Base-by-base conservation (phyloP, 2,888 invertebrate species). In the Marronus borbonicus region DNA sequence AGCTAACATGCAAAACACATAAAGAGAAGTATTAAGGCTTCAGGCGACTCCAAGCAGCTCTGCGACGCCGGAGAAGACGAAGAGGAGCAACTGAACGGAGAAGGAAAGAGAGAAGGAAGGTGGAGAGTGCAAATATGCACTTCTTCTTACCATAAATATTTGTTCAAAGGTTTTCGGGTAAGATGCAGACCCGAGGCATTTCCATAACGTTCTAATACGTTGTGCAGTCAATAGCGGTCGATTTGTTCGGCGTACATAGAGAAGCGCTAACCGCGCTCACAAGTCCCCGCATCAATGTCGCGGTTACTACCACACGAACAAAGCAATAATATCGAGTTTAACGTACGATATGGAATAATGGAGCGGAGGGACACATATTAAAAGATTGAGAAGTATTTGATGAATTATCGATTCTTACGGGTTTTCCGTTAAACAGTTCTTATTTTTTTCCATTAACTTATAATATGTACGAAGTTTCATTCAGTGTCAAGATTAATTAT, bases 121-220 rank as follows among this genome's bases (percentile, higher is more conserved):
- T 28, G 55, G 31, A 79, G 39, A 64, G 78, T 69, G 77, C 80
- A 81, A 81, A 81, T 81, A 81, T 82, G 82, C 82, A 81, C 78
- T 81, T 79, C 81, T 80, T 77, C 78, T 76, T 78, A 76, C 70
- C 69, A 78, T 81, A 83, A 83, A 83, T 82, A 83, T 83, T 83
- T 82, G 82, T 78, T 70, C 78, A 79, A 80, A 79, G 81, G 81
- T 81, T 82, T 81, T 82, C 80, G 82, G 83, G 78, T 60, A 74
- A 74, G 60, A 74, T 60, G 72, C 72, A 60, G 28, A 74, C 72
- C 72, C 60, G 58, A 60, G 72, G 72, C 72, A 74, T 74, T 74
- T 60, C 60, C 72, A 72, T 72, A 74, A 60, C 72, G 44, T 74
- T 44, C 60, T 74, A 74, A 58, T 74, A 74, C 49, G 49, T 74